Base-by-base conservation (phyloP, 1,140 invertebrate genomes). In the Cherax quadricarinatus region DNA sequence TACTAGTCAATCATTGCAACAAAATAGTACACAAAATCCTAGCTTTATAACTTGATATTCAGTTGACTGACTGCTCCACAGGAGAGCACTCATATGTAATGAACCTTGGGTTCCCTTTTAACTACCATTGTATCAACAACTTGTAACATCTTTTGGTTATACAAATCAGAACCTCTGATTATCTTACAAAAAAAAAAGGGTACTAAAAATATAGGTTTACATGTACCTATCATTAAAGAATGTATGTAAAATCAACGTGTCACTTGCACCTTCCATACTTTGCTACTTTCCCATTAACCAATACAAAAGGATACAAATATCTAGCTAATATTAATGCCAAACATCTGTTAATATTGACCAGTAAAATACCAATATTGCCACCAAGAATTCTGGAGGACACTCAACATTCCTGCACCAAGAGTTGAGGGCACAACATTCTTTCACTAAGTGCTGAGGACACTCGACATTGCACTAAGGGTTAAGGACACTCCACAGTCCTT, bases 191-290 rank as follows among this genome's bases (percentile, higher is more conserved):
- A 41, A 41, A 41, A 41, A 41, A 41, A 41, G 30, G 16, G 70
- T 75, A 75, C n/a, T 75, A 75, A 75, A 75, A 75, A 75, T 75
- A 75, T 75, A 75, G 70, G 70, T 75, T n/a, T 75, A 75, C 70
- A 75, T 75, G 12, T 75, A 75, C 70, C 30, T 75, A 75, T 75
- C 70, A 75, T 75, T 75, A 75, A 75, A n/a, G 70, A 75, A 75
- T 75, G 70, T 75, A 30, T 30, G 70, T n/a, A 75, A 75, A 75
- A 75, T 21, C 70, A 41, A 75, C 24, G 4, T 7, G 21, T 75
- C 30, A 75, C 24, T 75, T 30, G 70, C 70, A 30, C 6, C 9
- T 30, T 70, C 18, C 21, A 21, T 70, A 70, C 66, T 70, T 12
- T 70, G 21, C 21, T 70, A 70, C 66, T 21, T 30, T 75, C 70